phyloP scores from a whole-genome alignment of 1,140 invertebrate genomes.

The Trichogramma pretiosum region DNA sequence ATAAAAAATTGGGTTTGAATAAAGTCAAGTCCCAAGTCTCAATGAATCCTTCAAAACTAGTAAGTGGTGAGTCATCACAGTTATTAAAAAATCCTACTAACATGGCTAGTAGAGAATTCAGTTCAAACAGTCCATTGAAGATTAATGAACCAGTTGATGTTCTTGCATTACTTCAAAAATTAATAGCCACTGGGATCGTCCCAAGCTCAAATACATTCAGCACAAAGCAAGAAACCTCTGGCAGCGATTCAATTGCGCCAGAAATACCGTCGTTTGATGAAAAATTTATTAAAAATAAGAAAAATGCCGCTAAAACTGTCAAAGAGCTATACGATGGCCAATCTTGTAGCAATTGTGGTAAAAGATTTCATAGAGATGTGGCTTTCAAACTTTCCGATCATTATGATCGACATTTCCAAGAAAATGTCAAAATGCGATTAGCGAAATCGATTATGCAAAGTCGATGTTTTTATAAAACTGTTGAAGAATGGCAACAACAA shows the following conservation, averaged over 20 bases:
- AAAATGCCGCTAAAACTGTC: conserved; percentile 59
- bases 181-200: too few species aligned
- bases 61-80: too few species aligned
- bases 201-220: conserved; percentile 68
- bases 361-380: conserved; percentile 78
- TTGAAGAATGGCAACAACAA: conserved; percentile 90
- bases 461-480: conserved; percentile 82
- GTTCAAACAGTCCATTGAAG: conserved; percentile 5
- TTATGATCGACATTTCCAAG: conserved; percentile 94
- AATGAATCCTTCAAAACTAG: conserved; percentile 26
- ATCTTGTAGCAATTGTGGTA: conserved; percentile 90
- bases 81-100: too few species aligned
- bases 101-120: too few species aligned
- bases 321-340: conserved; percentile 71
- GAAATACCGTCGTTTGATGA: not conserved
- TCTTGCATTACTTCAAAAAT: conserved; percentile 55
- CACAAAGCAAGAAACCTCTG: conserved; percentile 46
- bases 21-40: conserved; percentile 28
- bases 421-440: conserved; percentile 81
- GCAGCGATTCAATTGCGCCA: not conserved
- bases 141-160: conserved; percentile 48
- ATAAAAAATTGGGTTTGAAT: conserved; percentile 7
- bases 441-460: conserved; percentile 71
- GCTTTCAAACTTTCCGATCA: conserved; percentile 85
- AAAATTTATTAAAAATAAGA: conserved; percentile 25